Conservation (phyloP, 2,113 vertebrate species). For the Ammodramus savannarum region DNA sequence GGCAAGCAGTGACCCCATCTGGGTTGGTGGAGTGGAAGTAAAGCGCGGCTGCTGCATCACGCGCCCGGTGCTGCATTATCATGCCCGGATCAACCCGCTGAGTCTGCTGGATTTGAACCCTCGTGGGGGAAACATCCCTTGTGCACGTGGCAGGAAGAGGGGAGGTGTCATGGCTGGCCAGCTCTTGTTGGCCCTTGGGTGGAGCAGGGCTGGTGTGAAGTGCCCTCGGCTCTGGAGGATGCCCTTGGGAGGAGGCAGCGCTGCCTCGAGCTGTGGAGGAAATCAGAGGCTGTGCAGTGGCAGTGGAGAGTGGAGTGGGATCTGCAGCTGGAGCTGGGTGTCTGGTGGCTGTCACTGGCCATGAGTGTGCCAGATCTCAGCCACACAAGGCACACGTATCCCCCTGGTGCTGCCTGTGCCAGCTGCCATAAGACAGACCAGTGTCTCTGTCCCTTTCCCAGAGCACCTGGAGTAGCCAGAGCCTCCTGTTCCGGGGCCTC, state of each 20-base stretch:
- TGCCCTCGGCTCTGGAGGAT: accelerated
- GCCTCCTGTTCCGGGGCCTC: background rate
- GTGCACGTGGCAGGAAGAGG: accelerated
- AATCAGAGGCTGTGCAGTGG: conserved; percentile 65
- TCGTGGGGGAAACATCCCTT: background rate
- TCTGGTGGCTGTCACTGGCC: conserved; percentile 8
- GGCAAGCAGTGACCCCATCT: accelerated
- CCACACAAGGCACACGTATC: accelerated
- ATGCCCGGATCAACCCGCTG: background rate
- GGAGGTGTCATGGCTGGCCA: background rate
- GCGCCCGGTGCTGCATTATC: background rate
- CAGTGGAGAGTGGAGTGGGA: conserved; percentile 47
- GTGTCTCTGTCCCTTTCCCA: background rate
- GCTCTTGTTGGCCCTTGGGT: background rate
- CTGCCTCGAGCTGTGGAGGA: conserved; percentile 65
- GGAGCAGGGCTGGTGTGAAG: accelerated
- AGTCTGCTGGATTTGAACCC: background rate
- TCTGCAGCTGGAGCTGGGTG: conserved; percentile 67
- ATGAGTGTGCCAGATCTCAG: background rate
- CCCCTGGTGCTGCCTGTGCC: accelerated
- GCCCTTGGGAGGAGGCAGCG: conserved; percentile 57
- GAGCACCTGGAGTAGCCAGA: conserved; percentile 22
- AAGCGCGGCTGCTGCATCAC: background rate
- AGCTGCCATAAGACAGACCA: accelerated
- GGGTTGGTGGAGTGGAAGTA: background rate